These are phyloP conservation scores for Pitangus sulphuratus DNA, from an alignment of 2,797 vertebrate genomes.

Conservation along the genomic window DNA sequence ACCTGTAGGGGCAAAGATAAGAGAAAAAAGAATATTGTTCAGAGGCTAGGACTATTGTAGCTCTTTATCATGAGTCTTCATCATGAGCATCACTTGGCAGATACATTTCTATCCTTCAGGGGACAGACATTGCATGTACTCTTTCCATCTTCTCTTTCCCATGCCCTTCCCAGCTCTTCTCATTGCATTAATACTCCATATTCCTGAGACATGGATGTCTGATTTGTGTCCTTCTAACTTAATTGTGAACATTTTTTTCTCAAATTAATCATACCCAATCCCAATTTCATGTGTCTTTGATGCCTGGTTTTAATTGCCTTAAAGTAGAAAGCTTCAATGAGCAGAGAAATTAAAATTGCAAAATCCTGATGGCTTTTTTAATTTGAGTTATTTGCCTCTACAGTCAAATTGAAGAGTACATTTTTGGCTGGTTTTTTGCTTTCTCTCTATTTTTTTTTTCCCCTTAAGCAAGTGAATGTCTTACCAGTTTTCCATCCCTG, in stretches of 20 bases:
- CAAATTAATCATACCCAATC: constrained; percentile 46
- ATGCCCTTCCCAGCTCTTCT: background rate
- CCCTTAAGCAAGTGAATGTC: background rate
- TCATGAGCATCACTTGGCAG: background rate
- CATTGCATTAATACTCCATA: background rate
- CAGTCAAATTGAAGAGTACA: background rate
- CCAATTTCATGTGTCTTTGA: constrained; percentile 42
- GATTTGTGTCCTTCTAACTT: background rate
- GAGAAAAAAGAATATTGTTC: background rate
- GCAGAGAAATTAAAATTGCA: constrained; percentile 71
- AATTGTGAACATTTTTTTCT: background rate
- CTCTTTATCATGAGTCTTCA: background rate
- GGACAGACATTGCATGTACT: background rate
- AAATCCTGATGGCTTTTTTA: constrained; percentile 34
- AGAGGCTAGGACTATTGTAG: background rate
- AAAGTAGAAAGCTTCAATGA: constrained; percentile 60
- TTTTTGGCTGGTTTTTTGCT: background rate
- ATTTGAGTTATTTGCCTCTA: constrained; percentile 23
- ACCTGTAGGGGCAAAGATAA: background rate
- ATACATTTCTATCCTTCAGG: background rate
- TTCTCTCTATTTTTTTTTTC: background rate
- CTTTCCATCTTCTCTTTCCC: background rate
- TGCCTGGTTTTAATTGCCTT: constrained; percentile 69
- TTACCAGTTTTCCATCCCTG: constrained; percentile 29
- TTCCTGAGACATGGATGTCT: background rate